Evolutionary conservation across 2,888 invertebrate genomes (phyloP), one percentile per base, ranked within the genome.

Genomic region (Esperia sulphurella): DNA sequence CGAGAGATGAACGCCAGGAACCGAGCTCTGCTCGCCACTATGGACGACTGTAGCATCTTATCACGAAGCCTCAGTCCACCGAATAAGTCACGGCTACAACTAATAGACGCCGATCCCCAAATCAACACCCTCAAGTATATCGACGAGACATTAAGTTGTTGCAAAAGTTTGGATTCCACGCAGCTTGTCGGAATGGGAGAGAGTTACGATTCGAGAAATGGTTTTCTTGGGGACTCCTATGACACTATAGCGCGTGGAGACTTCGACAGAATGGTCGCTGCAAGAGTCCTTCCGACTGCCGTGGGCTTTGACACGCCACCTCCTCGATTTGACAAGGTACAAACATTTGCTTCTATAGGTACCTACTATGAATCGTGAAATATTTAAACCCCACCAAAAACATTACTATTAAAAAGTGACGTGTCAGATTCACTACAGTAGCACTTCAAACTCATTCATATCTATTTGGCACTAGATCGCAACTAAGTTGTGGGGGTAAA

Each of bases 41-140:
- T 91, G 79, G 90, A 91, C 53, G 91, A 91, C 64, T 85, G 90
- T 55, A 86, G 88, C 45, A 88, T 88, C 48, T 66, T 90, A 3
- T 90, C 90, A 0, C 71, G 86, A 49, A 90, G 90, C 51, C 66
- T 90, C 8, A 90, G 89, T 50, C 90, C 90, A 42, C 87, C 83
- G 0, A 80, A 84, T 58, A 86, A 82, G 52, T 79, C 83, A 5
- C 72, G 84, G 37, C 64, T 85, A 41, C 84, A 88, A 51, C 65
- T 90, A 0, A 75, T 89, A 49, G 90, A 90, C 47, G 85, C 87
- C 14, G 90, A 90, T 54, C 85, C 86, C 4, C 89, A 89, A 58
- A 90, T 93, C 30, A 92, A 92, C 50, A 92, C 92, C 38, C 75
- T 92, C 33, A 92, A 92, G 63, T 92, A 91, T 56, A 92, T 92